Evolutionary conservation across 2,888 invertebrate species (phyloP), one percentile per base, ranked within the genome.

Genomic region (Lottia gigantea): DNA sequence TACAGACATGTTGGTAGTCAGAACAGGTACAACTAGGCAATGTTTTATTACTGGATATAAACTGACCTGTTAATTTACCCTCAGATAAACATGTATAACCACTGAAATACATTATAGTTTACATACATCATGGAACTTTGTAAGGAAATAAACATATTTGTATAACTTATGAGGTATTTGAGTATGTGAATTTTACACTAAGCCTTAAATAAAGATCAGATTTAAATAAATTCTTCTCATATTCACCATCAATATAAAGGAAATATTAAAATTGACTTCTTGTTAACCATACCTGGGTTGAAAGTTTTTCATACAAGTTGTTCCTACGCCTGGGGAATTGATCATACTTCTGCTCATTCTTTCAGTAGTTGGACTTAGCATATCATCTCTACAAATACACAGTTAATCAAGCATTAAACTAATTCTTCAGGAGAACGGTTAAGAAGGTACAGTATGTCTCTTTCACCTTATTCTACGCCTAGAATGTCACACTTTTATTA

Each of bases 241-340:
- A 15, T 46, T 45, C 31, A n/a, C 45, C 14, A 3, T 25, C 3
- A 63, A 25, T 63, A 26, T 31, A 65, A n/a, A 6, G 12, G 31
- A 31, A 31, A 31, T 31, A 31, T 31, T 31, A 31, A 31, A 31
- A 3, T 31, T 31, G 31, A 3, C 6, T 31, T 2, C 3, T 31
- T 31, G 31, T 31, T 31, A 3, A 40, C 11, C 71, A 64, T 49
- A 72, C 68, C 70, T 63, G 11, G 65, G 64, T 23, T 65, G 46
- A 31, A 67, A 74, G 46, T 73, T 78, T 12, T 73, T 67, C 81
- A 83, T 84, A 72, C 84, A 85, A 8, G 81, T 75, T 47, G 84
- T 84, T 26, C 84, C 82, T 49, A 82, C 66, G 7, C 84, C 83
- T 62, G 83, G 82, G 2, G 71, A 25, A 2, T 64, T 23, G 8